Base-by-base conservation (phyloP, 2,113 vertebrate genomes). In the Centropus bengalensis region DNA sequence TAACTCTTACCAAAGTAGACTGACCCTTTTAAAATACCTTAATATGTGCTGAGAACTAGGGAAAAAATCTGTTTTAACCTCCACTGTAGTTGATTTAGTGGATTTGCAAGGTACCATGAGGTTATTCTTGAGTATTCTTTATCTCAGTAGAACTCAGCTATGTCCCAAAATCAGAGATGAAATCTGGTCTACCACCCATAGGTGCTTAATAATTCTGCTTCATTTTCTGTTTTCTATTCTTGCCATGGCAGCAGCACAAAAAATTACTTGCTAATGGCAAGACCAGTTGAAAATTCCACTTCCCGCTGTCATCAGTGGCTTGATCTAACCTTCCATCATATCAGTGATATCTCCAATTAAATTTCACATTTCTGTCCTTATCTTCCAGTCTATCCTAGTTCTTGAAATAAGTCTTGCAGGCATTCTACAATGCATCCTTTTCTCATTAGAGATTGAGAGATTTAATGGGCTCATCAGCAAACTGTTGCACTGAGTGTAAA, bases 141-240 rank as follows among this genome's bases (percentile, higher is more conserved):
- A 82, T 66, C 30, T 2, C 1, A 82, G 28, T 44, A 19, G 62
- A 93, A 73, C 9, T 51, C 36, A 89, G 33, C 75, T 82, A 36
- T 40, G 12, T 64, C 38, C 45, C 55, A 73, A 89, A 93, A 66
- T 9, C 59, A 85, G 78, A 74, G 56, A 59, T 19, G 10, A 91
- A 89, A 94, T 58, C 56, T 75, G 5, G 59, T 77, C 74, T 80
- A 22, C 92, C 62, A 94, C 26, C 30, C 18, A 38, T 9, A 92
- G 38, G 45, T 89, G 58, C 79, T 95, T 69, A 85, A 73, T 79
- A 94, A 82, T 79, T 92, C 54, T 84, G n/a, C 78, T 87, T 94
- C 40, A 36, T 33, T 69, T 24, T 66, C 78, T 92, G 70, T 27
- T 82, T 94, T 86, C 58, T 94, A 62, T 89, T 89, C 62, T 76